Evolutionary conservation across 2,797 vertebrate genomes (phyloP), one percentile per base, ranked within the genome.

Genomic region (Mormyrus proboscirostris): DNA sequence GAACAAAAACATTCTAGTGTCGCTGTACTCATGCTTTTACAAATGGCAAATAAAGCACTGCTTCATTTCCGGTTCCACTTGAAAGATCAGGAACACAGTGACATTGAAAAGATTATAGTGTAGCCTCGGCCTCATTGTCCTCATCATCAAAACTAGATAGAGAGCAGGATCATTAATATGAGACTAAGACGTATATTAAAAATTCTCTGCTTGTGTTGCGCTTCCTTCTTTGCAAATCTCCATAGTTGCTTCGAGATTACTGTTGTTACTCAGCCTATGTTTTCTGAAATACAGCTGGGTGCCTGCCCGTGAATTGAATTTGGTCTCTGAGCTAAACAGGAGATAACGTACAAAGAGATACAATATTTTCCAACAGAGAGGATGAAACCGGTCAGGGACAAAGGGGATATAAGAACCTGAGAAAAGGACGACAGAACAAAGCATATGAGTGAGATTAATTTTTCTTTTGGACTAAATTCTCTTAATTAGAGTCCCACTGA

Each of bases 401-500:
- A 53, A 69, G 88, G 88, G 51, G 9, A n/a, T 22, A 57, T n/a
- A 22, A 41, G 22, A 10, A 5, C 62, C n/a, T 1, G 83, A 88
- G 33, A 87, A 65, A 51, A 53, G 73, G 47, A 86, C 12, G 88
- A 86, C 59, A 41, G 25, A 29, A 88, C 57, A 55, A 33, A 88
- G 44, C 44, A 62, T 29, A 51, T 50, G 47, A 25, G 38, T n/a
- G 47, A 38, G 49, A 89, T 89, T 38, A 57, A 83, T 88, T 57
- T 89, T 88, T 33, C 88, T 65, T 47, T 33, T 89, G 59, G 86
- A 85, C 86, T 69, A 88, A 62, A 79, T 88, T 41, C 73, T 87
- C 44, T 89, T 91, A 88, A 90, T 89, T 51, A 79, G 62, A 22
- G 86, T 41, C 89, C 90, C 53, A 88, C 79, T 82, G 86, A 84